phyloP scores from a whole-genome alignment of 92 coral and sea anemone genomes.

The Epizoanthus stellaris region DNA sequence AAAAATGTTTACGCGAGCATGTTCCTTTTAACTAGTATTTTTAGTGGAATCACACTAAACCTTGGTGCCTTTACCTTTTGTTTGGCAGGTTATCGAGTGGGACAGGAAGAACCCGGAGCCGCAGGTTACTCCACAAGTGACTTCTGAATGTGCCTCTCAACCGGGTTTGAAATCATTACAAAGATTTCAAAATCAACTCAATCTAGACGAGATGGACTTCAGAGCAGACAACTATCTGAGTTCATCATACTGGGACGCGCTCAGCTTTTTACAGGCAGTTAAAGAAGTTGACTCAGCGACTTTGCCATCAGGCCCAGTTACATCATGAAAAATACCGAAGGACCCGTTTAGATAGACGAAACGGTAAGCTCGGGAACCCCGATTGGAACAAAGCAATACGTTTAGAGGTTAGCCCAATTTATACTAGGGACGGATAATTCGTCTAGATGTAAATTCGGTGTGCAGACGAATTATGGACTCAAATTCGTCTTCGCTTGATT shows the following conservation, averaged over 20 bases:
- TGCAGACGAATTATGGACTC: no score
- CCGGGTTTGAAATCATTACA: constrained; percentile 17
- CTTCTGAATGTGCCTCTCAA: not conserved
- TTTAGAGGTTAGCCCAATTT: no score
- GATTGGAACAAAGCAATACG: no score
- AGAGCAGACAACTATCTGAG: constrained; percentile 87
- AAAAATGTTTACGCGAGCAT: no score
- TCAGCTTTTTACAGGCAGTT: constrained; percentile 77
- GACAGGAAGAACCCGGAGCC: constrained; percentile 34
- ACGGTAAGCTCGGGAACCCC: not conserved
- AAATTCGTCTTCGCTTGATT: no score
- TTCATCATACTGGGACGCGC: constrained; percentile 94
- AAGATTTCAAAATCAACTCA: constrained; percentile 28
- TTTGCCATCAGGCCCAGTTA: not conserved
- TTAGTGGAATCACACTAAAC: not conserved
- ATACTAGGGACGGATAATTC: no score
- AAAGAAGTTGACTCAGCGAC: constrained; percentile 37
- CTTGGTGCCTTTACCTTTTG: no score
- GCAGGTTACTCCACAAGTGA: not conserved
- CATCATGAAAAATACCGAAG: not conserved
- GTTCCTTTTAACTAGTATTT: not conserved
- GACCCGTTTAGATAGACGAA: not conserved
- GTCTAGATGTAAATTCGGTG: no score
- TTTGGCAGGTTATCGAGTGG: constrained; percentile 63
- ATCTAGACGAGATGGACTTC: constrained; percentile 78